These are phyloP conservation scores for Hozukius guyotensis DNA, from an alignment of 2,797 vertebrate species.

Conservation along the genomic window DNA sequence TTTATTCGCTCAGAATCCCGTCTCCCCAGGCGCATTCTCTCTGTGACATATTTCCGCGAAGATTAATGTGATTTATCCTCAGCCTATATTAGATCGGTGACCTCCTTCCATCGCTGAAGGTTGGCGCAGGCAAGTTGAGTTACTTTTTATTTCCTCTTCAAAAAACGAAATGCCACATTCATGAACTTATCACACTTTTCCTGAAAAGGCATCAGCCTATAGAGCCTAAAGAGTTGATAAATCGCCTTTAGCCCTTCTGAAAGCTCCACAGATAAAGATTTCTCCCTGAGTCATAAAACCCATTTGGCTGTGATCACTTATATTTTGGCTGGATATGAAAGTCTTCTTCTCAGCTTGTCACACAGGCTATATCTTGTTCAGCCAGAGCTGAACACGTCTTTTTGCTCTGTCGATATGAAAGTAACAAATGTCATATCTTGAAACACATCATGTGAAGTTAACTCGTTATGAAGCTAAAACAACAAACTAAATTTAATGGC, in stretches of 20 bases:
- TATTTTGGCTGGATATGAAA: conserved; percentile 35
- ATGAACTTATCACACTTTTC: conserved; percentile 48
- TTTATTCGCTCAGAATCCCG: conserved; percentile 61
- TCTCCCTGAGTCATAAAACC: not conserved
- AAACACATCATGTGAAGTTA: not conserved
- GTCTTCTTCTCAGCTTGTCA: not conserved
- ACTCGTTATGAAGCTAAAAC: not conserved
- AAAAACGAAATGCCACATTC: conserved; percentile 45
- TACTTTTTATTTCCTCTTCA: conserved; percentile 42
- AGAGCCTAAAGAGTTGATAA: conserved; percentile 30
- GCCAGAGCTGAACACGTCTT: not conserved
- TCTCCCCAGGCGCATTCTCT: conserved; percentile 70
- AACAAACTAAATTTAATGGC: not conserved
- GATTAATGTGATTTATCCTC: conserved; percentile 75
- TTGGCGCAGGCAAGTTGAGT: conserved; percentile 32
- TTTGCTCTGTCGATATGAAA: conserved; percentile 9
- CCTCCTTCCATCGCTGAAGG: conserved; percentile 56
- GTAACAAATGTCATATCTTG: conserved; percentile 8
- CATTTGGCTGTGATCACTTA: conserved; percentile 19
- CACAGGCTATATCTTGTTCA: not conserved
- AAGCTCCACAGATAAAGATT: conserved; percentile 24
- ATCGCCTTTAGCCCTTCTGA: conserved; percentile 31
- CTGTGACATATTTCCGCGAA: conserved; percentile 64
- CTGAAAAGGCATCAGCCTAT: conserved; percentile 9
- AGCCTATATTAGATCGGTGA: conserved; percentile 59